A percentile compares a stretch with the other conserved stretches of the same genome.
Conservation (phyloP, 2,888 invertebrate genomes). For the Ischnus inquisitorius region DNA sequence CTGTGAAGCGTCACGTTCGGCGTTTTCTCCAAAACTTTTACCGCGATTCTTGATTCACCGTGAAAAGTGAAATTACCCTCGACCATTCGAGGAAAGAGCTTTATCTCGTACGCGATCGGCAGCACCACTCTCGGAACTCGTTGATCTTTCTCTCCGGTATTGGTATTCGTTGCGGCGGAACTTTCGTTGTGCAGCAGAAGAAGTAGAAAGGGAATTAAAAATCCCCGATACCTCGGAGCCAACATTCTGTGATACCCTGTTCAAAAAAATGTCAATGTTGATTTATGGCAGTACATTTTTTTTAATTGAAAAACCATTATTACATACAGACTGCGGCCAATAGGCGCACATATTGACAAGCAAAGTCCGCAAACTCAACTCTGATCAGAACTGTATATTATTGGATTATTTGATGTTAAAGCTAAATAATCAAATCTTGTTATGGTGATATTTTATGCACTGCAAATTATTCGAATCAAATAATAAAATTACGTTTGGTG, state of each 20-base stretch:
- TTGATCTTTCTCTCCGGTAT: slow-evolving; percentile 77
- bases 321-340: no score
- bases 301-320: no score
- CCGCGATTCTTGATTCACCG: slow-evolving; percentile 68
- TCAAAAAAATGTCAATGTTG: no score
- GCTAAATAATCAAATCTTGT: no score
- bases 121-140: slow-evolving; percentile 86
- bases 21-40: slow-evolving; percentile 75
- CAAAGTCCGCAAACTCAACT: no score
- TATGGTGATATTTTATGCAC: no score
- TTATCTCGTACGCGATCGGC: slow-evolving; percentile 87
- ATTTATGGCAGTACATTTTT: no score
- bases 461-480: no score
- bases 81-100: slow-evolving; percentile 85
- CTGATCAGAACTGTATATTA: no score
- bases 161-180: slow-evolving; percentile 33
- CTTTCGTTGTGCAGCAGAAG: slow-evolving; percentile 45
- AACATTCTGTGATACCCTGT: slow-evolving; percentile 33
- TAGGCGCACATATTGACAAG: no score
- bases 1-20: slow-evolving; percentile 84
- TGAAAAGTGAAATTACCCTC: slow-evolving; percentile 77
- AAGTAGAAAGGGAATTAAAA: slow-evolving; percentile 46
- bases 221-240: slow-evolving; percentile 31
- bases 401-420: no score
- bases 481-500: no score